phyloP scores from a whole-genome alignment of 2,797 vertebrate species.

The Diceros bicornis region DNA sequence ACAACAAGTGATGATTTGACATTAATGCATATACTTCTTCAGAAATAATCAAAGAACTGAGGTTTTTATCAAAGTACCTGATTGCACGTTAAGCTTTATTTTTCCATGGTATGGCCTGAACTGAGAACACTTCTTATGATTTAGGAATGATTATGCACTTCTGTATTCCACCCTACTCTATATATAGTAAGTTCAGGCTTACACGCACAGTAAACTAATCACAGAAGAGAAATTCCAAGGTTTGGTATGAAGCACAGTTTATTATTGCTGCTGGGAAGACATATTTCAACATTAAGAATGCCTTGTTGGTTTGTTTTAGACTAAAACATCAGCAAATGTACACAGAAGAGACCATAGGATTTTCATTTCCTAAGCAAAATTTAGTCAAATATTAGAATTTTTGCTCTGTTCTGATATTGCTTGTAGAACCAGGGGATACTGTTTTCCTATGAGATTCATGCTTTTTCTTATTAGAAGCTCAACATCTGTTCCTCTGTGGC shows the following conservation, averaged over 20 bases:
- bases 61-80: slow-evolving; percentile 81
- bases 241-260: slow-evolving; percentile 36
- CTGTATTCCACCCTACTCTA: not conserved
- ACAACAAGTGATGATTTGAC: slow-evolving; percentile 82
- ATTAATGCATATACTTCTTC: slow-evolving; percentile 81
- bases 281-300: slow-evolving; percentile 14
- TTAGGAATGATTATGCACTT: slow-evolving; percentile 55
- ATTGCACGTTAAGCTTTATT: slow-evolving; percentile 81
- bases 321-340: slow-evolving; percentile 37
- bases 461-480: slow-evolving; percentile 75
- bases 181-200: slow-evolving; percentile 59
- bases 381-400: slow-evolving; percentile 74
- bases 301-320: slow-evolving; percentile 59
- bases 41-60: slow-evolving; percentile 83
- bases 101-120: slow-evolving; percentile 65
- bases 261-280: not conserved
- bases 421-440: slow-evolving; percentile 72
- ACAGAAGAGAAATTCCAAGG: slow-evolving; percentile 11
- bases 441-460: slow-evolving; percentile 76
- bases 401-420: slow-evolving; percentile 56
- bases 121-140: slow-evolving; percentile 62
- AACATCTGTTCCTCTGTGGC: slow-evolving; percentile 75
- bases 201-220: slow-evolving; percentile 38
- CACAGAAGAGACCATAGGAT: slow-evolving; percentile 29
- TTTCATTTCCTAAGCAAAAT: slow-evolving; percentile 74